Evolutionary conservation across 2,888 invertebrate species (phyloP).

Genomic region (Archaeoteleia sp.): DNA sequence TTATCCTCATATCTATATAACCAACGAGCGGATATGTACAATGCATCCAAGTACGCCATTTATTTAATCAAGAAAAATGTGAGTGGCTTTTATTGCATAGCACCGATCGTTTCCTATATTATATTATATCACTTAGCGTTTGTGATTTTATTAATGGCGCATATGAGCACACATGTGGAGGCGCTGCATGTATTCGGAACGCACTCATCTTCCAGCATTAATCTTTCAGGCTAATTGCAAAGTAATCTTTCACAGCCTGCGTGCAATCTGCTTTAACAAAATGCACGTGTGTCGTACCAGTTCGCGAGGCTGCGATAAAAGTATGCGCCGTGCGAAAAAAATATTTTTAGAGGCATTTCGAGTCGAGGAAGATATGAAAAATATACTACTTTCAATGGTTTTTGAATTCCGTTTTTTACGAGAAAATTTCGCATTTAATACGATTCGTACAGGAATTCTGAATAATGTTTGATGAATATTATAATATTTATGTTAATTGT

Average conservation of each 20-base stretch:
- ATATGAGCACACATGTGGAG: slow-evolving; percentile 6
- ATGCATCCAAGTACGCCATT: slow-evolving; percentile 10
- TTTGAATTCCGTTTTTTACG: too few species aligned
- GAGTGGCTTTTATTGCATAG: slow-evolving; percentile 30
- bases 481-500: too few species aligned
- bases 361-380: not conserved
- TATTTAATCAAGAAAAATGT: slow-evolving; percentile 32
- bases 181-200: slow-evolving; percentile 9
- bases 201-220: slow-evolving; percentile 24
- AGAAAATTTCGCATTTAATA: too few species aligned
- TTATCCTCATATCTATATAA: too few species aligned
- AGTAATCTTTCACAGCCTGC: slow-evolving; percentile 28
- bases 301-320: slow-evolving; percentile 20
- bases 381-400: too few species aligned
- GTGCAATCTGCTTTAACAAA: slow-evolving; percentile 43
- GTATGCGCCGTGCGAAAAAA: slow-evolving; percentile 16
- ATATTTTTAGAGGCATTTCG: slow-evolving; percentile 22
- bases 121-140: slow-evolving; percentile 24
- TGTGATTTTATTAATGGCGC: slow-evolving; percentile 14
- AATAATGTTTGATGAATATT: too few species aligned
- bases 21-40: not conserved
- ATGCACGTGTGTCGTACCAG: slow-evolving; percentile 19
- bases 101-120: slow-evolving; percentile 25
- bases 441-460: too few species aligned
- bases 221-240: slow-evolving; percentile 39